Evolutionary conservation across 2,888 invertebrate species (phyloP), one percentile per base, ranked within the genome.

Genomic region (Tetragnatha montana): DNA sequence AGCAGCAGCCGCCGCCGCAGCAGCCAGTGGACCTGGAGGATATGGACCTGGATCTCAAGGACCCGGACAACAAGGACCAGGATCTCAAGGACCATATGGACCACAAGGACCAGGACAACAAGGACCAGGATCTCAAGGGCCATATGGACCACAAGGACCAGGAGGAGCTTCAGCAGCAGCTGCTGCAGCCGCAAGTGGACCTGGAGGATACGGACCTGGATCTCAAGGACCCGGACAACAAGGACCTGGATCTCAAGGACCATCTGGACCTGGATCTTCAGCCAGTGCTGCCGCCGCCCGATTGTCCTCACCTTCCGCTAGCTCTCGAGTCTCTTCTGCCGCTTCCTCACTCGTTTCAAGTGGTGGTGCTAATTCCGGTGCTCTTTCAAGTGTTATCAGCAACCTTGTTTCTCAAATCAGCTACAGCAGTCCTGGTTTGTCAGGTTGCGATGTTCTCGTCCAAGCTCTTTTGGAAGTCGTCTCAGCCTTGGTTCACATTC

Each of bases 381-480:
- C 75, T 47, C 14, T 75, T 10, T 75, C 75, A 10, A 75, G 35
- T 35, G 49, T 75, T 10, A 75, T 75, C n/a, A 47, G 47, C 17
- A 75, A 75, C 47, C 17, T 47, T 8, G 75, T n/a, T 3, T 35
- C 75, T 75, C 49, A 35, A n/a, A n/a, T 75, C 17, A 47, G 47
- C 17, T 10, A 35, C 12, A 14, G 14, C 17, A 75, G 35, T 75
- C 75, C 75, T 22, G 75, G 75, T 47, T 14, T 35, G 6, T 75
- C 75, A 47, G 75, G 47, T 17, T 75, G 75, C n/a, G 75, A 75
- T 47, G 75, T 75, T 12, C 75, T 75, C 12, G 75, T 75, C 14
- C 75, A 75, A 75, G 49, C 35, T 49, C 47, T 75, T 14, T 75
- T 75, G 47, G 75, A 75, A 14, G 47, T 75, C n/a, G 49, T 75